Evolutionary conservation across 2,888 invertebrate species (phyloP).

Genomic region (Tineola bisselliella): DNA sequence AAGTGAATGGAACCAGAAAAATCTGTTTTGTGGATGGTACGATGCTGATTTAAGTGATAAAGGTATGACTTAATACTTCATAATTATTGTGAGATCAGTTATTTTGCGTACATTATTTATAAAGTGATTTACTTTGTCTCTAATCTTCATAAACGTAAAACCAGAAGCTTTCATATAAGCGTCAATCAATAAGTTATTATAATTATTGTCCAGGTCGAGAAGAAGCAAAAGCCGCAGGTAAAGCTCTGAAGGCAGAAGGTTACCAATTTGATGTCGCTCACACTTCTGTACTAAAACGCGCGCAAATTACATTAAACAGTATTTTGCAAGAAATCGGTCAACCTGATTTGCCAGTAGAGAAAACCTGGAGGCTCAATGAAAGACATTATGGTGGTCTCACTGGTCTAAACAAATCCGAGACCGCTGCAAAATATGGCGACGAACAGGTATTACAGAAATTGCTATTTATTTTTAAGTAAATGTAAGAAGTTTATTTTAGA

Average conservation of each 20-base stretch:
- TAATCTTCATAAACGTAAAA: background rate
- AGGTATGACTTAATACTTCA: conserved; percentile 50
- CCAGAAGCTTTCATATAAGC: too few relatives aligned
- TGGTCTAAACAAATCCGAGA: conserved; percentile 85
- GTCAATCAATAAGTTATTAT: background rate
- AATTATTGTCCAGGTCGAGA: conserved; percentile 58
- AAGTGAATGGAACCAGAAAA: conserved; percentile 79
- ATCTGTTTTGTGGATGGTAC: conserved; percentile 79
- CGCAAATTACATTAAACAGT: conserved; percentile 76
- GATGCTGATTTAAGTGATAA: conserved; percentile 75
- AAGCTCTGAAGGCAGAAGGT: conserved; percentile 74
- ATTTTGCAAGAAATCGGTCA: conserved; percentile 76
- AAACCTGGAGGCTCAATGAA: conserved; percentile 87
- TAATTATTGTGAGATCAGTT: background rate
- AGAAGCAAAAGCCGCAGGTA: conserved; percentile 77
- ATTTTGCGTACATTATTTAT: background rate
- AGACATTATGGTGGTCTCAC: conserved; percentile 89
- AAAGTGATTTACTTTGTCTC: background rate
- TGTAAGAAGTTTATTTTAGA: background rate
- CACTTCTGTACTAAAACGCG: conserved; percentile 82
- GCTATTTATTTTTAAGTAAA: background rate
- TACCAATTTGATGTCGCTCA: conserved; percentile 82
- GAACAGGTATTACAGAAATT: conserved; percentile 69
- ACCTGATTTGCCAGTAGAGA: conserved; percentile 71
- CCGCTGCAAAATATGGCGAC: conserved; percentile 86